Evolutionary conservation across 2,797 vertebrate species (phyloP), one percentile per base, ranked within the genome.

Genomic region (Garrulus glandarius): DNA sequence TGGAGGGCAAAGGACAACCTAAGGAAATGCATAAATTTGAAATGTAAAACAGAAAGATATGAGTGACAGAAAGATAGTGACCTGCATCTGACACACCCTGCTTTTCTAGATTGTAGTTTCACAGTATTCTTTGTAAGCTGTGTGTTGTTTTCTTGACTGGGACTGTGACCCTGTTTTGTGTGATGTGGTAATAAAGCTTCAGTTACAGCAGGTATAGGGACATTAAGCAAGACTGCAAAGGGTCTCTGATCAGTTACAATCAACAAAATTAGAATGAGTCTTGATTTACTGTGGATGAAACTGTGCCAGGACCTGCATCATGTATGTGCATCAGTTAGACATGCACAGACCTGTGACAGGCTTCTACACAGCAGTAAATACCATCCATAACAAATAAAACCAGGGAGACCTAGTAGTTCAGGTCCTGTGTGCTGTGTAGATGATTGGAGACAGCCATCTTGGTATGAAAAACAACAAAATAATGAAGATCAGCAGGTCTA

Each of bases 401-500:
- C 49, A 43, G 39, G 27, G 47, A 67, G 32, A 88, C 49, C 70
- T 60, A 61, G 70, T 84, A 82, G 44, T 67, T 93, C 65, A 74
- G 43, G 89, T 72, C 77, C 59, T 43, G 37, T 72, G 52, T 67
- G 43, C 49, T 5, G 0, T 5, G 5, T 21, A 57, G 70, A 57
- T 88, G 70, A 79, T 46, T 56, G 6, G 37, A 96, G 89, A 64
- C 22, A 32, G 75, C 87, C 90, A 94, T 80, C 67, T 76, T 87
- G 52, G 46, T 93, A 92, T 34, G 74, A 93, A 93, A 93, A 95
- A 71, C 49, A 93, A 49, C 43, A 70, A 88, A 94, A 95, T 95
- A 94, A 94, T 87, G 65, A 95, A 56, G 67, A 95, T 93, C 95
- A 95, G 93, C 74, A 89, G 80, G 80, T 84, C 89, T 83, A 85